Evolutionary conservation across 2,113 vertebrate species (phyloP), one percentile per base, ranked within the genome.

Genomic region (Serilophus lunatus): DNA sequence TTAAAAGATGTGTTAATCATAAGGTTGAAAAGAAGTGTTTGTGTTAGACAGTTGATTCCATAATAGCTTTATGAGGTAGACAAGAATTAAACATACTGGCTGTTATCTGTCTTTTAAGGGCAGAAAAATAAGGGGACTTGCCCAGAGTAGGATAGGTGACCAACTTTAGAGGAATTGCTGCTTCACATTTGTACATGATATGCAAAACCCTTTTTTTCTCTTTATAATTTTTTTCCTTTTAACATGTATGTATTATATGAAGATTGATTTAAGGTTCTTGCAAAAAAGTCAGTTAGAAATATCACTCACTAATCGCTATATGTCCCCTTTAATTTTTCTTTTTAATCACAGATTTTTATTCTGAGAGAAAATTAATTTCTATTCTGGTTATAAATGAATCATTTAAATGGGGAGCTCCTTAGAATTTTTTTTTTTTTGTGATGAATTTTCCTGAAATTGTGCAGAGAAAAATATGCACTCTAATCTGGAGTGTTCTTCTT

Each of bases 181-280:
- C 5, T 65, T 74, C 35, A 60, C 0, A 1, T 66, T 75, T 86
- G 12, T 82, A 28, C 8, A 10, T 65, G 12, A 51, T 63, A 53
- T n/a, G 8, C 25, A 59, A 83, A 82, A 80, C 0, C 1, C 4
- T 59, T 4, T 13, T 8, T 63, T 2, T 28, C 17, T 36, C 7
- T 69, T 42, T 51, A 42, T 18, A 8, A 4, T 6, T 47, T 49
- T 36, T 59, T 71, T 22, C 1, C 25, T 87, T 84, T 75, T 49
- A 29, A 38, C 0, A 0, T 26, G 12, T 57, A 22, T 31, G 2
- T 51, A 42, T 59, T 40, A 14, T 36, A 51, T 15, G 5, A 77
- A 45, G 23, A 71, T 4, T 17, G 2, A 40, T 56, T 53, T 61
- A 76, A 68, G 8, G 0, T 66, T 63, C 75, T 66, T 50, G 3